A percentile compares a stretch with the other conserved stretches of the same genome.
phyloP scores from a whole-genome alignment of 2,888 invertebrate species.

The Encarsia formosa region DNA sequence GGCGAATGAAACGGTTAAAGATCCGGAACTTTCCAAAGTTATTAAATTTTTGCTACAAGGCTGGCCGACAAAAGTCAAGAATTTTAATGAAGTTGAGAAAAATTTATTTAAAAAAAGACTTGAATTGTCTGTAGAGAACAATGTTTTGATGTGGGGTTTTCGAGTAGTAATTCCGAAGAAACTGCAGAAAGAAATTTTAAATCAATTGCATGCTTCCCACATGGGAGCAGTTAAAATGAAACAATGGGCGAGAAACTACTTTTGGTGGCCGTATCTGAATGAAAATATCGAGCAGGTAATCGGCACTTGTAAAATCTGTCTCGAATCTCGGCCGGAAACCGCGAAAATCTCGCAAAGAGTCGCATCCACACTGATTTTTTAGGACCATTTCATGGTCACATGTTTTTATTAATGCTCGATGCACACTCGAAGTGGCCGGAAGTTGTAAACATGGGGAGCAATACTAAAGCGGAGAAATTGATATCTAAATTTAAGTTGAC shows the following conservation, averaged over 20 bases:
- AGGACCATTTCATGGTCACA: conserved; percentile 28
- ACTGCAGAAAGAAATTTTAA: conserved; percentile 4
- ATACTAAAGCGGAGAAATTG: no score
- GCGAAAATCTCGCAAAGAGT: conserved; percentile 20
- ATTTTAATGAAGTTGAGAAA: neutral
- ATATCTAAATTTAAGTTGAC: no score
- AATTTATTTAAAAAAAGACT: neutral
- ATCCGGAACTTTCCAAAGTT: conserved; percentile 11
- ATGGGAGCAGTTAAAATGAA: conserved; percentile 16
- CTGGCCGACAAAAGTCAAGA: neutral
- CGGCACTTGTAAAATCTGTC: conserved; percentile 12
- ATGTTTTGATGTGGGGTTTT: conserved; percentile 8
- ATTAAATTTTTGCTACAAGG: neutral
- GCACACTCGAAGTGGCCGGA: conserved; percentile 16
- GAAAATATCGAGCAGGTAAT: conserved; percentile 10
- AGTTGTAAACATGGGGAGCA: neutral
- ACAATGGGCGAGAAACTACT: conserved; percentile 15
- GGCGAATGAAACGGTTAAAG: conserved; percentile 4
- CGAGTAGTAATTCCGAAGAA: conserved; percentile 12
- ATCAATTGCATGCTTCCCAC: conserved; percentile 17
- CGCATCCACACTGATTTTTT: conserved; percentile 28
- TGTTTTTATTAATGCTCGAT: conserved; percentile 17
- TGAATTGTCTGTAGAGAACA: neutral
- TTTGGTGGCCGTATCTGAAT: conserved; percentile 25
- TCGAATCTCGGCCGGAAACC: neutral